These are phyloP conservation scores for Todiramphus saurophagus DNA, from an alignment of 2,113 vertebrate species.

Conservation along the genomic window DNA sequence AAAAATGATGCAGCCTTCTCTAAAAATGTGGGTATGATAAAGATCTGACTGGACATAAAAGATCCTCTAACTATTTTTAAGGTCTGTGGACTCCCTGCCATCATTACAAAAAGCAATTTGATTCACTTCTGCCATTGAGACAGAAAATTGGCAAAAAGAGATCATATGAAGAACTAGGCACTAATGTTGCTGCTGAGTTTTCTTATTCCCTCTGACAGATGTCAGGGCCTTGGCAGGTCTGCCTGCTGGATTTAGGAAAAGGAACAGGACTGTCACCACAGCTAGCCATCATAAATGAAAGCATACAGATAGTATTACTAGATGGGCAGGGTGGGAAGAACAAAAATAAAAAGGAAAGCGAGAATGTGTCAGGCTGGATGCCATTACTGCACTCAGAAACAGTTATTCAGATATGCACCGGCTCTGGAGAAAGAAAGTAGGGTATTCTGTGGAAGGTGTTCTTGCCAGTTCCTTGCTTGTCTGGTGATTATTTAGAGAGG, in stretches of 20 bases:
- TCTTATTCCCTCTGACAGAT: conserved; percentile 1
- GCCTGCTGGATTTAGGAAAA: background rate
- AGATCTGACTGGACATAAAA: background rate
- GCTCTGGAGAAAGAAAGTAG: background rate
- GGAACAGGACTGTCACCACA: background rate
- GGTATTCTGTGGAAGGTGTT: background rate
- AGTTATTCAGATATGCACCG: background rate
- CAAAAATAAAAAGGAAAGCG: background rate
- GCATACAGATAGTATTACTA: background rate
- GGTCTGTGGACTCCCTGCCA: background rate
- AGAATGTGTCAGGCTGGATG: background rate
- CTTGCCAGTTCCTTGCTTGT: background rate
- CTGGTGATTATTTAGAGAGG: background rate
- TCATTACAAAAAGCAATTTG: background rate
- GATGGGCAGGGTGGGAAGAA: background rate
- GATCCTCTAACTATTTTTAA: background rate
- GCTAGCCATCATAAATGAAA: background rate
- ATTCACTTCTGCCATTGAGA: background rate
- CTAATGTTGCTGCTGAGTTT: background rate
- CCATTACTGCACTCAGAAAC: background rate
- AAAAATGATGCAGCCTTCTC: background rate
- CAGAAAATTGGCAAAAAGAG: background rate
- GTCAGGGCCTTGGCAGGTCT: background rate
- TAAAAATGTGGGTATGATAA: background rate
- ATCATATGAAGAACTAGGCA: background rate